Conservation (phyloP, 1,140 invertebrate genomes). For the Pseudomyrmex dendroicus region DNA sequence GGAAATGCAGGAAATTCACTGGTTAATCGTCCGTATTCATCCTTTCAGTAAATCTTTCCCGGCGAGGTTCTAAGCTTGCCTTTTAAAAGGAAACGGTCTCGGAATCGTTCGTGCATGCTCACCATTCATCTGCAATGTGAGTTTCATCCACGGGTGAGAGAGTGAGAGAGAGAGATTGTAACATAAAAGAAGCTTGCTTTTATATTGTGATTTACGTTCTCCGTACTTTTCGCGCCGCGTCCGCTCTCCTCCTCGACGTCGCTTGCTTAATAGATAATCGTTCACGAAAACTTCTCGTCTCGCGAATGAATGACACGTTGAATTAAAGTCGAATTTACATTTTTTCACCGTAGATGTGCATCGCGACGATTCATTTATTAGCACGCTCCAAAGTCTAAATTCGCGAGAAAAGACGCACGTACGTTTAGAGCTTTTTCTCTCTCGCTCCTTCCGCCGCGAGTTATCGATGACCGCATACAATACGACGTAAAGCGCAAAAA, state of each 20-base stretch:
- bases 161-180: conserved; percentile 10
- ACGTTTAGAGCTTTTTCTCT: no score
- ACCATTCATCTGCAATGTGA: conserved; percentile 53
- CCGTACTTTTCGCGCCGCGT: not conserved
- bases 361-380: no score
- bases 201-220: conserved; percentile 14
- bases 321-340: no score
- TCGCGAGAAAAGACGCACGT: no score
- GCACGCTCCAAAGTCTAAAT: no score
- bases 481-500: not conserved
- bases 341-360: no score
- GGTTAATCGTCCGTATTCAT: conserved; percentile 61
- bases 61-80: conserved; percentile 3
- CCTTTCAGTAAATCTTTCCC: conserved; percentile 50
- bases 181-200: conserved; percentile 25
- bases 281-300: not conserved
- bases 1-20: conserved; percentile 56
- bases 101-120: conserved; percentile 40
- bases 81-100: conserved; percentile 47
- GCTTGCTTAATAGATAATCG: conserved; percentile 28
- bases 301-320: no score
- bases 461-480: not conserved
- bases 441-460: not conserved
- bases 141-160: conserved; percentile 1
- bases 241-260: not conserved